Base-by-base conservation (phyloP, 1,140 invertebrate genomes). In the Neotoxoptera formosana region DNA sequence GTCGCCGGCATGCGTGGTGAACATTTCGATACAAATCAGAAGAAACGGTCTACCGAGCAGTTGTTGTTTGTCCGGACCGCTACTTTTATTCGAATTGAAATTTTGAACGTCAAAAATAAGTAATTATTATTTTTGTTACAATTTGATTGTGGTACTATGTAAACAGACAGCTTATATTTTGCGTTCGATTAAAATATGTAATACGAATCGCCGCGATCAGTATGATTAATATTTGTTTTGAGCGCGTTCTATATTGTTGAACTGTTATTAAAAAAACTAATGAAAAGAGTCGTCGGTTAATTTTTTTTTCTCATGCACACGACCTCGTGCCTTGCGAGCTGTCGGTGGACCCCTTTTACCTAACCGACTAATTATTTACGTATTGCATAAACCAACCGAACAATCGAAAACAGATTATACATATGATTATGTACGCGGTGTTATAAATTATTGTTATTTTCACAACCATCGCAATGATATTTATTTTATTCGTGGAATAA, bases 401-500 rank as follows among this genome's bases (percentile, higher is more conserved):
- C 60, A 76, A 76, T 76, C n/a, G 60, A 76, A 76, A 76, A 76
- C 60, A 76, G 60, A 76, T 76, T 76, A 76, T 76, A n/a, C n/a
- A 20, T 76, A 76, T 76, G 60, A 76, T 76, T 76, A n/a, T 76
- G n/a, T 17, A 76, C 6, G 17, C 30, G 17, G 60, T 76, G 60
- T 76, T n/a, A 76, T 76, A 76, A 76, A 76, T 76, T 67, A 67
- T 67, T 76, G 60, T 76, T 76, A 17, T 76, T 76, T 76, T 76
- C 60, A 76, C 60, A 76, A 76, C 6, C 60, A n/a, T n/a, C 30
- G 60, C 14, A 76, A 76, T 76, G 17, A 30, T 76, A 34, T 76
- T 76, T 76, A 76, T 76, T n/a, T 76, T n/a, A 76, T 76, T 76
- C 60, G 60, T 76, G 60, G 60, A 76, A 76, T 76, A 76, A 76